phyloP scores from a whole-genome alignment of 2,888 invertebrate genomes.

The Xestia ashworthii region DNA sequence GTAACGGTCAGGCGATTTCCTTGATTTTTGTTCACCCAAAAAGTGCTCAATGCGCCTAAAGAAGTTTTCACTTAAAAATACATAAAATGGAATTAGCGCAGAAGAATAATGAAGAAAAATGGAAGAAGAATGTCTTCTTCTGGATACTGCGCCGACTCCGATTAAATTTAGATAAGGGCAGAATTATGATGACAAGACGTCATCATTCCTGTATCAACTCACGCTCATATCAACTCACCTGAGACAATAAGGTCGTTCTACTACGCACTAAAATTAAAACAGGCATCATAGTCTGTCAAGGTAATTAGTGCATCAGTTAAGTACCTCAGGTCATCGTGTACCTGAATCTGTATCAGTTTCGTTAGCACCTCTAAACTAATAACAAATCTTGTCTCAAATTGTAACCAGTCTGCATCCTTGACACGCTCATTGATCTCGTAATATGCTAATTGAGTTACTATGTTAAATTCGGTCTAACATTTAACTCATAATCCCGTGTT shows the following conservation, averaged over 20 bases:
- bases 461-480: not conserved
- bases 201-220: too few relatives aligned
- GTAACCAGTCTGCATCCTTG: slow-evolving; percentile 12
- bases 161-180: not conserved
- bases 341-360: not conserved
- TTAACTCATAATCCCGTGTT: not conserved
- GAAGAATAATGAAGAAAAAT: not conserved
- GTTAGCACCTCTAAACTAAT: not conserved
- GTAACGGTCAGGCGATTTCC: too few relatives aligned
- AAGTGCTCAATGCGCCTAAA: too few relatives aligned
- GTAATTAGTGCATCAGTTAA: not conserved
- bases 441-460: not conserved
- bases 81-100: not conserved
- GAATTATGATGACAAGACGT: too few relatives aligned
- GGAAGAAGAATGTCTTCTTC: too few relatives aligned
- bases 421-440: not conserved
- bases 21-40: too few relatives aligned
- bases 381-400: not conserved
- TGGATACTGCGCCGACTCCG: not conserved
- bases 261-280: not conserved
- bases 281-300: not conserved
- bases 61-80: too few relatives aligned
- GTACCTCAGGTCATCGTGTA: not conserved
- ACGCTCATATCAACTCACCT: not conserved
- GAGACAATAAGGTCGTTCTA: not conserved